These are phyloP conservation scores for Xerus rutilus DNA, from an alignment of 2,797 vertebrate species.

Conservation along the genomic window DNA sequence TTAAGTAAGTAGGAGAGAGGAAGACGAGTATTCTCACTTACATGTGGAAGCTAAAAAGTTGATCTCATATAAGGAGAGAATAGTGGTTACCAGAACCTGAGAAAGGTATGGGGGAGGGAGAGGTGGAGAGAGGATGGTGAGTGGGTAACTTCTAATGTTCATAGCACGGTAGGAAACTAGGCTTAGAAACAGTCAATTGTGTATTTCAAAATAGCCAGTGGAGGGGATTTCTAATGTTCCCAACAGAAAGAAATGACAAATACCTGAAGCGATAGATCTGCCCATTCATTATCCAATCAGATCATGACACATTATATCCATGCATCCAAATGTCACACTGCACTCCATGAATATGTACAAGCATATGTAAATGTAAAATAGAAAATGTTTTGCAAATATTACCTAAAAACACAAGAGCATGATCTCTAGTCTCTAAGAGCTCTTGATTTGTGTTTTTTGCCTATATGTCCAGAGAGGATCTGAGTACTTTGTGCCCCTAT, in stretches of 20 bases:
- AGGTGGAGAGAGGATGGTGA: neutral
- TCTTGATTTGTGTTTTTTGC: neutral
- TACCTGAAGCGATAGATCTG: no score
- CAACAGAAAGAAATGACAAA: neutral
- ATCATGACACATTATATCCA: neutral
- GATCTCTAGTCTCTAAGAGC: neutral
- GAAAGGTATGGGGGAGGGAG: no score
- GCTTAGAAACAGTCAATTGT: neutral
- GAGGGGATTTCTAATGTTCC: neutral
- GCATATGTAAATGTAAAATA: neutral
- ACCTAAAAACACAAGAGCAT: neutral
- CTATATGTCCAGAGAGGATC: neutral
- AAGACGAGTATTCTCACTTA: neutral
- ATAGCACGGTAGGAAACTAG: neutral
- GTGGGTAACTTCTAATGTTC: neutral
- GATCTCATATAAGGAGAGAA: neutral
- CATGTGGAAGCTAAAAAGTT: neutral
- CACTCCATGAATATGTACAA: neutral
- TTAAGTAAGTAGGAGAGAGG: neutral
- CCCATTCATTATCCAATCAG: neutral
- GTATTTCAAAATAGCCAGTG: neutral
- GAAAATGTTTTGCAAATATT: neutral
- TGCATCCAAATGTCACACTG: neutral
- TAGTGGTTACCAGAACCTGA: neutral
- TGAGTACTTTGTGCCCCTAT: neutral